These are phyloP conservation scores for Drosophila grimshawi DNA, from an alignment of 1,140 invertebrate genomes.

Conservation along the genomic window DNA sequence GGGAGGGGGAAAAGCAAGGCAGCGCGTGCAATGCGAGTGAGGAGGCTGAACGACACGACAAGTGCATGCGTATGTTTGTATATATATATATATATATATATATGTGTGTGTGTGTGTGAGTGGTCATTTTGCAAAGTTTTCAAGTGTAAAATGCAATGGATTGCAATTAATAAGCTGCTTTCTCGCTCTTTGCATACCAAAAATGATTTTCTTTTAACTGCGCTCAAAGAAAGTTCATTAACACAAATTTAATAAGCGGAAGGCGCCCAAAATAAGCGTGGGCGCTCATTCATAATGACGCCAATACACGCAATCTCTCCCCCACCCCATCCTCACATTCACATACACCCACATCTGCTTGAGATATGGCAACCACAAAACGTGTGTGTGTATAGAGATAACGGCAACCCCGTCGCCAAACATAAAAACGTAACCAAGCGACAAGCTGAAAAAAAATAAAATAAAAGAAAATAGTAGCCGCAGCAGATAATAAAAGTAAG, in stretches of 20 bases:
- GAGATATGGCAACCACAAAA: constrained; percentile 53
- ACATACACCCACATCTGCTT: constrained; percentile 24
- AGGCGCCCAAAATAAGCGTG: constrained; percentile 16
- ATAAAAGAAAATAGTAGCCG: constrained; percentile 24
- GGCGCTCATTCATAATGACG: constrained; percentile 67
- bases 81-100: constrained; percentile 8
- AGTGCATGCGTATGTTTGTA: constrained; percentile 50
- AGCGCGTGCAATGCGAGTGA: constrained; percentile 5
- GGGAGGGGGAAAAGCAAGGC: constrained; percentile 8
- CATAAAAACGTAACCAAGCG: constrained; percentile 68
- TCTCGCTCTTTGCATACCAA: constrained; percentile 9
- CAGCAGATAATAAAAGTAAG: constrained; percentile 70
- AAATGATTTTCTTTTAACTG: constrained; percentile 9
- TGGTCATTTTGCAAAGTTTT: constrained; percentile 54
- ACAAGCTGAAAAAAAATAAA: constrained; percentile 49
- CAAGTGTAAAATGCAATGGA: constrained; percentile 58
- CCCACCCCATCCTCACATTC: constrained; percentile 3
- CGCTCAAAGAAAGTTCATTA: constrained; percentile 65
- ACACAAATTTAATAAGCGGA: constrained; percentile 54
- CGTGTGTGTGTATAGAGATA: constrained; percentile 73
- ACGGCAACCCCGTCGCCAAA: constrained; percentile 68
- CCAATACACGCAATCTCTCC: constrained; percentile 24
- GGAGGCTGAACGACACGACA: constrained; percentile 45
- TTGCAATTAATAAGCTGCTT: constrained; percentile 50
- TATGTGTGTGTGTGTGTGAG: constrained; percentile 21